Percentiles rank a stretch among this genome's conserved stretches.
Evolutionary conservation across 2,888 invertebrate species (phyloP).

Genomic region (Napeogenes sylphis): DNA sequence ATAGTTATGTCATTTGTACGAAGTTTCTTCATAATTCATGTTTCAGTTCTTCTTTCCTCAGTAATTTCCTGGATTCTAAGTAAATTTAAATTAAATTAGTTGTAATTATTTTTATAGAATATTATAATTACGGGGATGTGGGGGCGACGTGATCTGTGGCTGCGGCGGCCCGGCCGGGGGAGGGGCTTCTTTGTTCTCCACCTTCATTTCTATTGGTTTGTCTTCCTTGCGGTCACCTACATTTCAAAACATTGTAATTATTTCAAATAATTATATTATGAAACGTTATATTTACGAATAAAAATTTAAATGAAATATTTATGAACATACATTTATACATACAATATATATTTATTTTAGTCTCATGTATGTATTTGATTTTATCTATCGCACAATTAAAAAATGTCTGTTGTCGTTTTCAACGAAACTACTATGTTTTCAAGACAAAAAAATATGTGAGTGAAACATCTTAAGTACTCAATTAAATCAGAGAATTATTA

Average conservation of each 20-base stretch:
- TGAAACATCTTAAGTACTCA: too few species aligned
- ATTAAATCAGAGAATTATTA: too few species aligned
- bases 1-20: neutral
- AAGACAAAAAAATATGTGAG: too few species aligned
- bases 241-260: neutral
- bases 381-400: too few species aligned
- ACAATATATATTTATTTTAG: too few species aligned
- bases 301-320: neutral
- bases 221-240: slow-evolving; percentile 52
- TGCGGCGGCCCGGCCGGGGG: slow-evolving; percentile 35
- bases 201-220: slow-evolving; percentile 39
- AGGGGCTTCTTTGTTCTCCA: slow-evolving; percentile 45
- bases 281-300: neutral
- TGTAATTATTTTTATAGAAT: too few species aligned
- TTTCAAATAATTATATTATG: neutral
- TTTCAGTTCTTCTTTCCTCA: neutral
- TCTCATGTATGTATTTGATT: too few species aligned
- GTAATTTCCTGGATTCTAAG: too few species aligned
- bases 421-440: too few species aligned
- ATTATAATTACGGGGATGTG: slow-evolving; percentile 53
- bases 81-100: too few species aligned
- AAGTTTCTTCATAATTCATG: neutral
- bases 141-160: slow-evolving; percentile 56
- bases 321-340: neutral
- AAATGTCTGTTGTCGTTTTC: too few species aligned